Evolutionary conservation across 1,140 invertebrate species (phyloP).

Genomic region (Pissodes strobi): DNA sequence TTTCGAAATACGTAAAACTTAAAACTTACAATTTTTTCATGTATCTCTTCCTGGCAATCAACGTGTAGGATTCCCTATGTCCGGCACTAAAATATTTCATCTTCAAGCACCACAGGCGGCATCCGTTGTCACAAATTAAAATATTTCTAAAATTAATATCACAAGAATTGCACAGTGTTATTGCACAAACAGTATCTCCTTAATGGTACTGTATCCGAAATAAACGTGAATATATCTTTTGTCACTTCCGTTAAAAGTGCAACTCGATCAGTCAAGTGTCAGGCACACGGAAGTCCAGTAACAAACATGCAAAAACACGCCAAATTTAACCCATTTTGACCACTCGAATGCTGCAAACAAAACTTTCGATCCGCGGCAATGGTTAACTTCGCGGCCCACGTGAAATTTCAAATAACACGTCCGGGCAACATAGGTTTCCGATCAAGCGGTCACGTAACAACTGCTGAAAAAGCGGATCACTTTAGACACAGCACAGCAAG

Average conservation of each 20-base stretch:
- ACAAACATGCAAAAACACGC: too few relatives aligned
- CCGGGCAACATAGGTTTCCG: background rate
- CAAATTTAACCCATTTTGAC: too few relatives aligned
- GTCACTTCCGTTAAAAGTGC: too few relatives aligned
- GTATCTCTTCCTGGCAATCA: slow-evolving; percentile 59
- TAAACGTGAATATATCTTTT: background rate
- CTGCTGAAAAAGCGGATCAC: slow-evolving; percentile 1
- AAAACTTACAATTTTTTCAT: slow-evolving; percentile 59
- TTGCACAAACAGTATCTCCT: slow-evolving; percentile 12
- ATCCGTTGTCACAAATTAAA: background rate
- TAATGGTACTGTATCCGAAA: background rate
- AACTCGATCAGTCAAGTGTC: too few relatives aligned
- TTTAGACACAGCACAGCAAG: background rate
- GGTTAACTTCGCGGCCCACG: slow-evolving; percentile 18
- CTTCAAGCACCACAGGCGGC: slow-evolving; percentile 48
- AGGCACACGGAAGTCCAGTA: too few relatives aligned
- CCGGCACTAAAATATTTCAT: slow-evolving; percentile 60
- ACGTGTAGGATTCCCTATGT: slow-evolving; percentile 60
- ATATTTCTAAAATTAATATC: slow-evolving; percentile 33
- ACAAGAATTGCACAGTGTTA: slow-evolving; percentile 30
- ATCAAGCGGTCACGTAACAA: background rate
- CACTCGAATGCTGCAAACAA: too few relatives aligned
- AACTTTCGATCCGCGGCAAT: too few relatives aligned
- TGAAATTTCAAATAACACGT: background rate
- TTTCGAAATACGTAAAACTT: too few relatives aligned